Percentiles rank a stretch among this genome's conserved stretches.
These are phyloP conservation scores for Prietella phreatophila DNA, from an alignment of 2,113 vertebrate species.

Conservation along the genomic window DNA sequence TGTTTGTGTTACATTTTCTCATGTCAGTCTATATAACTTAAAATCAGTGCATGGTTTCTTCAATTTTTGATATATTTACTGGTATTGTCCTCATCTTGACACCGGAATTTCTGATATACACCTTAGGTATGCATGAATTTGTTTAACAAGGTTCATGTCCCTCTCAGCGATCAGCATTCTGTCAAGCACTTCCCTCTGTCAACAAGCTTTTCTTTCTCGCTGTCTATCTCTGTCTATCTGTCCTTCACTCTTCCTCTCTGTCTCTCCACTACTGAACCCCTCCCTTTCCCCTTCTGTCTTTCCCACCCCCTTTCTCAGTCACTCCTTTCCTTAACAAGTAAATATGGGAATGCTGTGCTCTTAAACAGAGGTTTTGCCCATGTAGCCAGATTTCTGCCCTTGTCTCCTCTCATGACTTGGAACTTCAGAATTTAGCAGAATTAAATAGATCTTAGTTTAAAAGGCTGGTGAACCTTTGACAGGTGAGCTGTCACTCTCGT, in stretches of 20 bases:
- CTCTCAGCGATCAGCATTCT: constrained; percentile 82
- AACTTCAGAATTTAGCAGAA: constrained; percentile 84
- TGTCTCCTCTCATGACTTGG: constrained; percentile 82
- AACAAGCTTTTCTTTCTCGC: constrained; percentile 47
- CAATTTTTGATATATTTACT: background rate
- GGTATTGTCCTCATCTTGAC: constrained; percentile 11
- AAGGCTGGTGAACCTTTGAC: constrained; percentile 82
- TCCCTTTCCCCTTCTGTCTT: background rate
- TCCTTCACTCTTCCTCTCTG: constrained; percentile 32
- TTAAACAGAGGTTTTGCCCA: constrained; percentile 59
- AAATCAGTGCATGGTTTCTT: background rate
- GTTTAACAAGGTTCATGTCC: constrained; percentile 85
- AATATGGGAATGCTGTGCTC: constrained; percentile 81
- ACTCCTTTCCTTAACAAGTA: constrained; percentile 71
- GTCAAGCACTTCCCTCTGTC: constrained; percentile 82
- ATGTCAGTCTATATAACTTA: background rate
- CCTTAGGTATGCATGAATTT: constrained; percentile 52
- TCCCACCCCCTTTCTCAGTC: constrained; percentile 7
- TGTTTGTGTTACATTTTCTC: background rate
- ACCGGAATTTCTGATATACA: constrained; percentile 32
- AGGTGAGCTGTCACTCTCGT: constrained; percentile 88
- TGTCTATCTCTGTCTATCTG: constrained; percentile 21
- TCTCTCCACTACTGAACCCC: constrained; percentile 6
- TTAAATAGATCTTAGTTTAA: constrained; percentile 85
- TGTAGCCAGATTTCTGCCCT: constrained; percentile 71